Percentiles rank a stretch among this genome's conserved stretches.
Conservation (phyloP, 2,888 invertebrate genomes). For the Drosophila eohydei region DNA sequence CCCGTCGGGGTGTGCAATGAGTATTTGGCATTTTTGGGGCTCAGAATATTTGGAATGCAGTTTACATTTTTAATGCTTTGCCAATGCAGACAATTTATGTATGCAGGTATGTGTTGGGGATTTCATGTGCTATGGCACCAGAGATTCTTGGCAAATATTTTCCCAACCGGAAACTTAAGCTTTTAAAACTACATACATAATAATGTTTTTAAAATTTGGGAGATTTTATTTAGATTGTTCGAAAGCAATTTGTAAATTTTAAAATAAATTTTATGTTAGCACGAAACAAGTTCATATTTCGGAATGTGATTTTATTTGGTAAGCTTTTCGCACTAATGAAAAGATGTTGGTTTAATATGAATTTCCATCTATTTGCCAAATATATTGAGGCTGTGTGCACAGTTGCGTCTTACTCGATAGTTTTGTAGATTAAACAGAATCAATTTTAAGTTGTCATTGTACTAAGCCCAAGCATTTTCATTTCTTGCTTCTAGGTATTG, state of each 20-base stretch:
- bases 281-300: not conserved
- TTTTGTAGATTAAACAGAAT: not conserved
- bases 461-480: no score
- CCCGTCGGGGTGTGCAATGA: slow-evolving; percentile 26
- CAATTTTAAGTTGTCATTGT: not conserved
- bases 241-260: not conserved
- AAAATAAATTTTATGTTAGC: not conserved
- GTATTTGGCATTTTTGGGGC: slow-evolving; percentile 28
- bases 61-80: slow-evolving; percentile 39
- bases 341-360: not conserved
- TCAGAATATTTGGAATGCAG: slow-evolving; percentile 23
- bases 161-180: not conserved
- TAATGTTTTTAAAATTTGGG: not conserved
- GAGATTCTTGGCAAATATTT: not conserved
- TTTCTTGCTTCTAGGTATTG: not conserved
- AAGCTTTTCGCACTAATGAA: not conserved
- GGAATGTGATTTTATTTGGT: not conserved
- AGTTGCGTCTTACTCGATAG: not conserved
- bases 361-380: not conserved
- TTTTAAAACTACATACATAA: not conserved
- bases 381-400: not conserved
- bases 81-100: slow-evolving; percentile 24
- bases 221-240: not conserved
- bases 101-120: slow-evolving; percentile 3
- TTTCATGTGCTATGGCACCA: not conserved